Base-by-base conservation (phyloP, 1,140 invertebrate species). In the Drosophila kanapiae region DNA sequence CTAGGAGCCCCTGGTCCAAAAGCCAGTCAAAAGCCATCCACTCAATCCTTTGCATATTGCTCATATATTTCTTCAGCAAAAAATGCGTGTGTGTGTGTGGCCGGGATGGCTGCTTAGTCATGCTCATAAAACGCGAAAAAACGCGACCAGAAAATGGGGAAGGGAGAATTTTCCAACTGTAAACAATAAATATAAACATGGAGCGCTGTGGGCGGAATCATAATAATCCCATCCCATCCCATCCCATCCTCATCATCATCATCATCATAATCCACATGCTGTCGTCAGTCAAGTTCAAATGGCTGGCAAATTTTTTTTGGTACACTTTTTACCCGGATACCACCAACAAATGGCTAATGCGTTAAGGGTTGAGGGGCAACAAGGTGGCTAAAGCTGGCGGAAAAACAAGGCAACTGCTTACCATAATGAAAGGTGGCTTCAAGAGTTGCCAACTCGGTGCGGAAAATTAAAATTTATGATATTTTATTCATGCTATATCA, bases 181-280 rank as follows among this genome's bases (percentile, higher is more conserved):
- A 85, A 83, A 80, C 77, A 83, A 80, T 83, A 83, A 83, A 83
- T 84, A 71, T 65, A 76, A 80, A 71, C 64, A 76, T 58, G 70
- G 29, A 48, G 51, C 59, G 40, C 29, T 70, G 60, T 59, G 70
- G 58, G 68, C 14, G 71, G 54, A 31, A 58, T 74, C 67, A 74
- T 72, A 71, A 72, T 72, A 71, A 59, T 69, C 53, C 38, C 60
- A 51, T 54, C 29, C 42, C 75, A 57, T 47, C 49, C 23, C 31
- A 53, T 29, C 31, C 29, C 23, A 23, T 23, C 23, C 23, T 23
- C 23, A 37, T 35, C 27, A 40, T 43, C 72, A 49, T 70, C 64
- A 56, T 82, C 33, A 48, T 56, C 59, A 57, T 78, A 61, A 82
- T 45, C 51, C 56, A 45, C 58, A 69, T 75, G 62, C 64, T 61